These are phyloP conservation scores for Eumacrocentrus americanus DNA, from an alignment of 2,888 invertebrate genomes.

Conservation along the genomic window DNA sequence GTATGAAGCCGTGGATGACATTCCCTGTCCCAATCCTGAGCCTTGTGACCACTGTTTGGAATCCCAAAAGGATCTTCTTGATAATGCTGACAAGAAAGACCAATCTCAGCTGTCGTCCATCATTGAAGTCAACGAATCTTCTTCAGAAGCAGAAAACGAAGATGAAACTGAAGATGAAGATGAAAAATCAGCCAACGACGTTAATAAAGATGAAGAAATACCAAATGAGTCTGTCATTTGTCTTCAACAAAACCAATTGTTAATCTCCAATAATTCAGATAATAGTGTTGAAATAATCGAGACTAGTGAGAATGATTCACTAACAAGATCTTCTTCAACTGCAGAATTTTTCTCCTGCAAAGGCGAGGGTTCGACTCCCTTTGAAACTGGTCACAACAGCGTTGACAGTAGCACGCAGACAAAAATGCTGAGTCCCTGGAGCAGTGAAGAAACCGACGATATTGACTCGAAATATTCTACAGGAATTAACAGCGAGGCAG, in stretches of 20 bases:
- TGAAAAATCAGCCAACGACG: background rate
- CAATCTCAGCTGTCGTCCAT: constrained; percentile 12
- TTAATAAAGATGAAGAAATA: too few species aligned
- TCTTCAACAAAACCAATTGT: too few species aligned
- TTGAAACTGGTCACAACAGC: constrained; percentile 8
- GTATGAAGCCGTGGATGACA: constrained; percentile 11
- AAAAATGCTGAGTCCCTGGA: background rate
- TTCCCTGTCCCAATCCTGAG: background rate
- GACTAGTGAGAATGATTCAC: background rate
- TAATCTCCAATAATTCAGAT: too few species aligned
- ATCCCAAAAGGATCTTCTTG: background rate
- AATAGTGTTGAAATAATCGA: background rate
- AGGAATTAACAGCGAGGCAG: constrained; percentile 9
- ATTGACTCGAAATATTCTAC: constrained; percentile 7
- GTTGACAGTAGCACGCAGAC: constrained; percentile 8
- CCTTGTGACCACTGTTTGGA: background rate
- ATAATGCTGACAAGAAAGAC: background rate
- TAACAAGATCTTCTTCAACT: constrained; percentile 5
- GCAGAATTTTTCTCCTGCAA: constrained; percentile 36
- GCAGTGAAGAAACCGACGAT: constrained; percentile 24
- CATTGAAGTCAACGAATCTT: constrained; percentile 23
- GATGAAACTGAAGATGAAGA: background rate
- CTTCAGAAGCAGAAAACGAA: background rate
- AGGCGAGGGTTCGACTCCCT: constrained; percentile 26
- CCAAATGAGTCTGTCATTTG: background rate